These are phyloP conservation scores for Rambutsinella grinnellia DNA, from an alignment of 2,888 invertebrate species.

Conservation along the genomic window DNA sequence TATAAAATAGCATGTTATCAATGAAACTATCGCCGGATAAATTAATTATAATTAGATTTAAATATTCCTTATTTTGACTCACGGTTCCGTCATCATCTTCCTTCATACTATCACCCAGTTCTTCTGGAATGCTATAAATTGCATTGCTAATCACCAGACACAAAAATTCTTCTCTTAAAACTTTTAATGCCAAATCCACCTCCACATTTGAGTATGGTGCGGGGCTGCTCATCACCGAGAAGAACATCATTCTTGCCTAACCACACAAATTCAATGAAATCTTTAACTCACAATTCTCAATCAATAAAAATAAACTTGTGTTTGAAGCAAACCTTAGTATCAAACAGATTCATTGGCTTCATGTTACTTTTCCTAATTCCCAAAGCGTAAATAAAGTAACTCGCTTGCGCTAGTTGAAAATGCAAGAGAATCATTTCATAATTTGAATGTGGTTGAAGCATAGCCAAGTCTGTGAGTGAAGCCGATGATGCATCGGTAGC, in stretches of 20 bases:
- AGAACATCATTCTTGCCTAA: conserved; percentile 70
- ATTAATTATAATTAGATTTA: not conserved
- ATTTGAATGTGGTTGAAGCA: conserved; percentile 82
- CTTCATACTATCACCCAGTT: conserved; percentile 55
- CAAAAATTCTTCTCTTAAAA: conserved; percentile 80
- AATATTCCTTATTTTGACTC: not conserved
- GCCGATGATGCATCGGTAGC: conserved; percentile 67
- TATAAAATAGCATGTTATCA: conserved; percentile 35
- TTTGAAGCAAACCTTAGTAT: conserved; percentile 75
- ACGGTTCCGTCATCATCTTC: conserved; percentile 16
- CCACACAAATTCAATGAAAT: conserved; percentile 3
- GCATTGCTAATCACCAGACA: conserved; percentile 81
- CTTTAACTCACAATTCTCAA: not conserved
- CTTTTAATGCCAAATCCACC: conserved; percentile 78
- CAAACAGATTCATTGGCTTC: conserved; percentile 78
- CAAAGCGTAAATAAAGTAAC: conserved; percentile 85
- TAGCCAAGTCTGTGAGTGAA: conserved; percentile 82
- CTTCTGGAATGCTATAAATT: conserved; percentile 77
- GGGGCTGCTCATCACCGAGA: conserved; percentile 69
- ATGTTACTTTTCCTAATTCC: conserved; percentile 81
- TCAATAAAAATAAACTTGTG: no score
- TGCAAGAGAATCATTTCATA: conserved; percentile 84
- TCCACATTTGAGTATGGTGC: conserved; percentile 63
- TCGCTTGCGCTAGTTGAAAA: conserved; percentile 81
- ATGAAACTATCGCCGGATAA: no score